Conservation (phyloP, 2,888 invertebrate genomes). For the Eupithecia insigniata region DNA sequence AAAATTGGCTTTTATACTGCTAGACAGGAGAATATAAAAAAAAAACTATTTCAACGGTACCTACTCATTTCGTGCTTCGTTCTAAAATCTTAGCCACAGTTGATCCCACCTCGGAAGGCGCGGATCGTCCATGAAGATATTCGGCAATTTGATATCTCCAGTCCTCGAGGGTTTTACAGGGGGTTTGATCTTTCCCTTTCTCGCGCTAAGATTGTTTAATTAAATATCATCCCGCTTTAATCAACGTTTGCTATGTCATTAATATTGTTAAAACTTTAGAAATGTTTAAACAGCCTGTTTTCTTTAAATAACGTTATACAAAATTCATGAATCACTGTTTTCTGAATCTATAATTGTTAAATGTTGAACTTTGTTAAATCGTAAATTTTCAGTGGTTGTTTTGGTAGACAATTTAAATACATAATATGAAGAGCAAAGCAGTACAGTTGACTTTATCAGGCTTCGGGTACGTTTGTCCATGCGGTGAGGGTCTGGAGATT, state of each 20-base stretch:
- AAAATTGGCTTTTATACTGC: conserved; percentile 35
- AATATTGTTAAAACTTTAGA: conserved; percentile 53
- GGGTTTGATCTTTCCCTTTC: conserved; percentile 60
- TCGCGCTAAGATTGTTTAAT: conserved; percentile 65
- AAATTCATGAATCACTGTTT: conserved; percentile 5
- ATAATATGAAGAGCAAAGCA: conserved; percentile 43
- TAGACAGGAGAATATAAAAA: conserved; percentile 48
- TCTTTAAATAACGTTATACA: conserved; percentile 37
- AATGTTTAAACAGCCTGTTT: conserved; percentile 41
- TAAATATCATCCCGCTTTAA: conserved; percentile 61
- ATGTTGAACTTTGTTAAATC: conserved; percentile 16
- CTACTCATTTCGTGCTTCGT: conserved; percentile 45
- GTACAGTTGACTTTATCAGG: conserved; percentile 54
- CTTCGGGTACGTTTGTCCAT: conserved; percentile 56
- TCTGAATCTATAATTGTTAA: conserved; percentile 21
- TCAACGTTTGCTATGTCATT: conserved; percentile 55
- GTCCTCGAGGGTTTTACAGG: conserved; percentile 57
- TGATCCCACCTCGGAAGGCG: conserved; percentile 52
- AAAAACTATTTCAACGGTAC: conserved; percentile 46
- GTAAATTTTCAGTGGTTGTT: conserved; percentile 6
- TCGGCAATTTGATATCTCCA: conserved; percentile 62
- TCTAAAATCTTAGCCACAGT: conserved; percentile 53
- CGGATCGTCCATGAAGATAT: conserved; percentile 53
- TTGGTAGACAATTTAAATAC: conserved; percentile 22
- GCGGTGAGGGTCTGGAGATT: conserved; percentile 66